Evolutionary conservation across 1,140 invertebrate genomes (phyloP).

Genomic region (Drosophila parabipectinata): DNA sequence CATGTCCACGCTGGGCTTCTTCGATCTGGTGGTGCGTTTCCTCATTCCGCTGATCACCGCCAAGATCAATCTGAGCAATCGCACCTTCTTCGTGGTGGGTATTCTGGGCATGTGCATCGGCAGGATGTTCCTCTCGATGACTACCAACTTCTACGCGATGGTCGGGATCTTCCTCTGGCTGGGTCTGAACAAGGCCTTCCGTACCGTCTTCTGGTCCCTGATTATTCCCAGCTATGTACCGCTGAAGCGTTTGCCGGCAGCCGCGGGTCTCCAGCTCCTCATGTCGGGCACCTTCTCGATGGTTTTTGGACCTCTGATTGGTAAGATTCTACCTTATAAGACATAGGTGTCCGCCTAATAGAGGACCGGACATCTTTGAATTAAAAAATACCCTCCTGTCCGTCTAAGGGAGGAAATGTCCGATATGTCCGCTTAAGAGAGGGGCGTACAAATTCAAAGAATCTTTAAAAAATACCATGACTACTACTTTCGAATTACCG

Average conservation of each 20-base stretch:
- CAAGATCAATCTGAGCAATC: conserved; percentile 87
- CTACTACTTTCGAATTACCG: too few relatives aligned
- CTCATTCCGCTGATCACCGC: conserved; percentile 87
- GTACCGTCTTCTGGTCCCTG: conserved; percentile 88
- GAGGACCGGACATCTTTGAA: too few relatives aligned
- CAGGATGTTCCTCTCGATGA: conserved; percentile 86
- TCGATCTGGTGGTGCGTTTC: conserved; percentile 87
- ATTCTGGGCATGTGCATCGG: conserved; percentile 87
- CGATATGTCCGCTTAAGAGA: too few relatives aligned
- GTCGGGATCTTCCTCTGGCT: conserved; percentile 86
- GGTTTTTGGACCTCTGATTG: conserved; percentile 86
- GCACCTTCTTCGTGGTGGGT: conserved; percentile 88
- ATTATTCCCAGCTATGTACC: conserved; percentile 88
- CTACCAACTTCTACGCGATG: conserved; percentile 83
- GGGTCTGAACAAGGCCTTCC: conserved; percentile 87
- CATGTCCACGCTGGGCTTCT: conserved; percentile 87
- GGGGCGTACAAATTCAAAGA: too few relatives aligned
- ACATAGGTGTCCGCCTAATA: not conserved
- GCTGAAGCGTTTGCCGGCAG: conserved; percentile 86
- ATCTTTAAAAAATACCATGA: too few relatives aligned
- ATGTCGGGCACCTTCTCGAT: conserved; percentile 86
- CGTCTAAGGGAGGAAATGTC: not conserved
- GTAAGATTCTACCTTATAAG: conserved; percentile 73
- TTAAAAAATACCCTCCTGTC: too few relatives aligned
- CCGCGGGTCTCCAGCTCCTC: conserved; percentile 87